phyloP scores from a whole-genome alignment of 1,140 invertebrate genomes.

The Drosophila nigromelanica region DNA sequence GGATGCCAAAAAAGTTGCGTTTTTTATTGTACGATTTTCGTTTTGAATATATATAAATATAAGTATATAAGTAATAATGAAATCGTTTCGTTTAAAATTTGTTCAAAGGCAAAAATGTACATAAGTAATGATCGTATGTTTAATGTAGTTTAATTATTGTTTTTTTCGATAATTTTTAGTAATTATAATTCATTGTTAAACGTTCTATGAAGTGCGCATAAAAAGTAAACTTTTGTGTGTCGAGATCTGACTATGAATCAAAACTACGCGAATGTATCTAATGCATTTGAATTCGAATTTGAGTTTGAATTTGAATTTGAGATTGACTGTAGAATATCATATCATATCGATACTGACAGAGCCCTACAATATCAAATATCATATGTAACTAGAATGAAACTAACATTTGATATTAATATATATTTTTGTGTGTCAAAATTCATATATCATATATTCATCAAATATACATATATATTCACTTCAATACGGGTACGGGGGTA shows the following conservation, averaged over 20 bases:
- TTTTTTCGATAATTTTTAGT: conserved; percentile 9
- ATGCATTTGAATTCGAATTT: conserved; percentile 18
- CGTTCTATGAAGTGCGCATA: conserved; percentile 24
- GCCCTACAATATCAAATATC: conserved; percentile 14
- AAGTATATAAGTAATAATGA: conserved; percentile 60
- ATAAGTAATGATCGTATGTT: conserved; percentile 42
- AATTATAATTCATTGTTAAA: conserved; percentile 21
- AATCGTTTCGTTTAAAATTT: conserved; percentile 68
- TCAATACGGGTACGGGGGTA: conserved; percentile 22
- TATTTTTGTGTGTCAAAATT: conserved; percentile 13
- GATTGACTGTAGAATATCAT: too few relatives aligned
- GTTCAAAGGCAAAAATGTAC: conserved; percentile 74
- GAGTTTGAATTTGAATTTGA: conserved; percentile 3
- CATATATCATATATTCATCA: background rate
- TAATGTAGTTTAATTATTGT: conserved; percentile 52
- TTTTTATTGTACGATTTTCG: conserved; percentile 70
- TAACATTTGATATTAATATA: conserved; percentile 26
- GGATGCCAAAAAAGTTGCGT: conserved; percentile 76
- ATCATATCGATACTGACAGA: conserved; percentile 9
- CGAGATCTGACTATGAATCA: conserved; percentile 5
- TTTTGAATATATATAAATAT: conserved; percentile 51
- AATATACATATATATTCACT: conserved; percentile 6
- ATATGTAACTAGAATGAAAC: conserved; percentile 16
- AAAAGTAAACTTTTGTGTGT: conserved; percentile 23
- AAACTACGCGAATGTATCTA: conserved; percentile 37